Conservation (phyloP, 2,797 vertebrate genomes). For the Iguana delicatissima region DNA sequence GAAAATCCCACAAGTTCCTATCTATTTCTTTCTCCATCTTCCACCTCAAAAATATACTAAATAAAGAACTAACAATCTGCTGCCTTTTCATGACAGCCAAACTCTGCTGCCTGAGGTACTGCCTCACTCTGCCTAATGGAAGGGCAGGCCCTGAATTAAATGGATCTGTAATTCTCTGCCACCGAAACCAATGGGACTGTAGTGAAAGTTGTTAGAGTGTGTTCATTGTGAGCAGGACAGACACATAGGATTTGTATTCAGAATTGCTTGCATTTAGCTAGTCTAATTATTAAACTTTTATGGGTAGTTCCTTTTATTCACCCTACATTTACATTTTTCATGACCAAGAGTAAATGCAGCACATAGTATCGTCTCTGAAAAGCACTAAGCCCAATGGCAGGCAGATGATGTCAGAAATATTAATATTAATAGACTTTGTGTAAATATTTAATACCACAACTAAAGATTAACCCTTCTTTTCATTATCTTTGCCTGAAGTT, state of each 20-base stretch:
- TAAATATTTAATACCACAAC: slow-evolving; percentile 39
- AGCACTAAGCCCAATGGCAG: slow-evolving; percentile 24
- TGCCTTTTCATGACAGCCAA: neutral
- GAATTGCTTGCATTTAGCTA: neutral
- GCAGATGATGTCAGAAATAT: slow-evolving; percentile 46
- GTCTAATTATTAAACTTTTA: slow-evolving; percentile 37
- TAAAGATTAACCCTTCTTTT: slow-evolving; percentile 19
- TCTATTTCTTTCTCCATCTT: too few species aligned
- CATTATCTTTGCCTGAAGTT: neutral
- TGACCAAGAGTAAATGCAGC: slow-evolving; percentile 17
- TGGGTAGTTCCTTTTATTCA: slow-evolving; percentile 24
- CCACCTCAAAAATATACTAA: too few species aligned
- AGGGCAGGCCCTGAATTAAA: neutral
- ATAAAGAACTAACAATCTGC: too few species aligned
- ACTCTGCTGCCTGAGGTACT: neutral
- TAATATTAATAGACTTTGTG: slow-evolving; percentile 16
- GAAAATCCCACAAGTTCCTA: too few species aligned
- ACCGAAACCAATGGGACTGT: neutral
- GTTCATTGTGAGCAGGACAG: slow-evolving; percentile 9
- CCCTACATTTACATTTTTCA: slow-evolving; percentile 36
- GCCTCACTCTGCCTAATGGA: neutral
- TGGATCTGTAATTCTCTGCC: neutral
- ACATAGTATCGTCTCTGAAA: slow-evolving; percentile 19
- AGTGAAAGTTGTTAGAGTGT: neutral
- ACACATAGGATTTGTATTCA: slow-evolving; percentile 1